These are phyloP conservation scores for Gadus chalcogrammus DNA, from an alignment of 2,113 vertebrate genomes.

Conservation along the genomic window DNA sequence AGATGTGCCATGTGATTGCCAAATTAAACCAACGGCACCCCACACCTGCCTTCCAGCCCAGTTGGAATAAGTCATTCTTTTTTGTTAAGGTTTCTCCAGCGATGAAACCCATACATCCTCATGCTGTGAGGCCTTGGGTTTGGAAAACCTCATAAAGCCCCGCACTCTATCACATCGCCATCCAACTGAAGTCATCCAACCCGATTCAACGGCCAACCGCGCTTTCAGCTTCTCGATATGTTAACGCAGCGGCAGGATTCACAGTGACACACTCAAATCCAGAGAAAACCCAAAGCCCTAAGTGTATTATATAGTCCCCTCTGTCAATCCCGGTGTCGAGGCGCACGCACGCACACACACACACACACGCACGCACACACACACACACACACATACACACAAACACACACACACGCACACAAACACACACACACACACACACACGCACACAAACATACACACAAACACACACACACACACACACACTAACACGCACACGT, in stretches of 20 bases:
- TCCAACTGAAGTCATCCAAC: constrained; percentile 20
- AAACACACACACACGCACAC: too few species aligned
- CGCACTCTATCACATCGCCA: constrained; percentile 20
- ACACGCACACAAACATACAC: too few species aligned
- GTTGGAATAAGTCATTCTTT: constrained; percentile 22
- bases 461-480: too few species aligned
- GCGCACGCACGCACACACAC: constrained; percentile 13
- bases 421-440: too few species aligned
- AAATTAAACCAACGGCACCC: constrained; percentile 20
- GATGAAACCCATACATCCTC: constrained; percentile 19
- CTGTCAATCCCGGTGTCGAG: constrained; percentile 46
- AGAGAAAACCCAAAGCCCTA: constrained; percentile 27
- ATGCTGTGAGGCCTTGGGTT: not conserved
- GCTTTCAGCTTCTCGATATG: not conserved
- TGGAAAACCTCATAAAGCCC: constrained; percentile 11
- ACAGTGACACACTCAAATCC: constrained; percentile 30
- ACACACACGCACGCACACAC: too few species aligned
- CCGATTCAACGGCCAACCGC: constrained; percentile 22
- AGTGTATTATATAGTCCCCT: constrained; percentile 36
- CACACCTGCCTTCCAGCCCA: constrained; percentile 14
- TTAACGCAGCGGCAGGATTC: constrained; percentile 29
- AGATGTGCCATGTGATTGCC: constrained; percentile 24
- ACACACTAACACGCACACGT: too few species aligned
- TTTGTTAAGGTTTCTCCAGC: constrained; percentile 4
- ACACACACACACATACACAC: too few species aligned